These are phyloP conservation scores for Rhinolophus ferrumequinum DNA, from an alignment of 2,113 vertebrate species.

Conservation along the genomic window DNA sequence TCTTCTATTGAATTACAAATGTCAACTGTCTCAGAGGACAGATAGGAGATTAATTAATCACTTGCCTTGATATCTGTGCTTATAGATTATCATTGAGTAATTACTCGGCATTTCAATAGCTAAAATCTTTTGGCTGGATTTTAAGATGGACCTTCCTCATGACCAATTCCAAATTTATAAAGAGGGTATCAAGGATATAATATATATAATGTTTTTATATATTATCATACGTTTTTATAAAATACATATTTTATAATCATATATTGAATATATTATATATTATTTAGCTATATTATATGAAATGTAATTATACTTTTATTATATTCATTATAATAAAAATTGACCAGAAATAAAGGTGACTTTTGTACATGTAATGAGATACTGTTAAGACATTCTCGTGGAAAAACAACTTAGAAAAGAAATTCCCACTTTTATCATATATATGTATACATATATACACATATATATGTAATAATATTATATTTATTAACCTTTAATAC, in stretches of 20 bases:
- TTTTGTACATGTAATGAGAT: neutral
- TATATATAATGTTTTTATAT: neutral
- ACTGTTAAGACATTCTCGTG: neutral
- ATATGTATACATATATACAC: neutral
- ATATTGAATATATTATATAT: neutral
- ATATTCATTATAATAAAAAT: constrained; percentile 27
- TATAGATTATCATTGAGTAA: neutral
- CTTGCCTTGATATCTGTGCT: neutral
- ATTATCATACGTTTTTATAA: neutral
- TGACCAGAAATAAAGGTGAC: neutral
- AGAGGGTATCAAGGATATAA: neutral
- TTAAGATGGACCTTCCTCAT: neutral
- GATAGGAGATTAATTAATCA: neutral
- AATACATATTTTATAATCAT: neutral
- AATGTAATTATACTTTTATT: neutral
- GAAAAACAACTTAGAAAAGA: neutral
- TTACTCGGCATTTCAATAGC: neutral
- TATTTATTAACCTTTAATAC: neutral
- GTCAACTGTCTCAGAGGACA: neutral
- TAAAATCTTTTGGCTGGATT: neutral
- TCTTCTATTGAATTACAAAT: neutral
- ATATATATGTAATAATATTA: neutral
- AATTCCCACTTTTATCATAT: neutral
- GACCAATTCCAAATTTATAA: constrained; percentile 9
- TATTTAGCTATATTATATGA: neutral